phyloP scores from a whole-genome alignment of 1,140 invertebrate species.

The Paracyclopina nana region DNA sequence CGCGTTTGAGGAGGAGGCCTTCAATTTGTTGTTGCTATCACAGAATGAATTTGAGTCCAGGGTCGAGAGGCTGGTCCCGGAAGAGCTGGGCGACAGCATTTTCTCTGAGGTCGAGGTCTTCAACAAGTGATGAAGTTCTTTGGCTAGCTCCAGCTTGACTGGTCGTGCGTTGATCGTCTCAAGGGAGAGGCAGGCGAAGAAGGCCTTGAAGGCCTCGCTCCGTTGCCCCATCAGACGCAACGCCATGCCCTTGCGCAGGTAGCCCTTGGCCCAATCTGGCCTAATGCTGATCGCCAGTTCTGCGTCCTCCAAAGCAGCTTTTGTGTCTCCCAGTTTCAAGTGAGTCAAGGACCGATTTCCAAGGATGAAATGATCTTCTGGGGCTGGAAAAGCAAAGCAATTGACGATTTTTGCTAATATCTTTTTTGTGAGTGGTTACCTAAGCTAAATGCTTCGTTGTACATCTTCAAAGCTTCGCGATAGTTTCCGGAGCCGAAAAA shows the following conservation, averaged over 20 bases:
- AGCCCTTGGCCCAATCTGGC: slow-evolving; percentile 50
- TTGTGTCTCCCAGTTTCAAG: slow-evolving; percentile 37
- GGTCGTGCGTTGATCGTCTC: slow-evolving; percentile 45
- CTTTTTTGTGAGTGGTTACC: slow-evolving; percentile 30
- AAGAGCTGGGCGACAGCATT: neutral
- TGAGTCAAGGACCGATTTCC: slow-evolving; percentile 44
- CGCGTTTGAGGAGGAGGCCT: neutral
- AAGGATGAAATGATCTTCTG: slow-evolving; percentile 42
- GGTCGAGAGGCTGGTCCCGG: neutral
- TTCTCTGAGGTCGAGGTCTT: too few species aligned
- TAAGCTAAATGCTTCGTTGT: slow-evolving; percentile 36
- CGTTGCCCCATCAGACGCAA: neutral
- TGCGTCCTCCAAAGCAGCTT: slow-evolving; percentile 46
- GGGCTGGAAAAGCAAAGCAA: slow-evolving; percentile 18
- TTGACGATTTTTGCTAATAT: neutral
- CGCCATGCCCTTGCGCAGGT: slow-evolving; percentile 15
- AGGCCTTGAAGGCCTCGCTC: slow-evolving; percentile 19
- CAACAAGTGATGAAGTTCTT: neutral
- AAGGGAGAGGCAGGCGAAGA: slow-evolving; percentile 12
- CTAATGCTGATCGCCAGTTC: slow-evolving; percentile 40
- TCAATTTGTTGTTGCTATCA: neutral
- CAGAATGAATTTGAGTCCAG: neutral
- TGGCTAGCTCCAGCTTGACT: slow-evolving; percentile 49
- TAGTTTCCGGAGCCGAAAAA: slow-evolving; percentile 37
- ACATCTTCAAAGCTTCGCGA: slow-evolving; percentile 38